These are phyloP conservation scores for Petrocephalus schoutedeni DNA, from an alignment of 2,797 vertebrate genomes.

Conservation along the genomic window DNA sequence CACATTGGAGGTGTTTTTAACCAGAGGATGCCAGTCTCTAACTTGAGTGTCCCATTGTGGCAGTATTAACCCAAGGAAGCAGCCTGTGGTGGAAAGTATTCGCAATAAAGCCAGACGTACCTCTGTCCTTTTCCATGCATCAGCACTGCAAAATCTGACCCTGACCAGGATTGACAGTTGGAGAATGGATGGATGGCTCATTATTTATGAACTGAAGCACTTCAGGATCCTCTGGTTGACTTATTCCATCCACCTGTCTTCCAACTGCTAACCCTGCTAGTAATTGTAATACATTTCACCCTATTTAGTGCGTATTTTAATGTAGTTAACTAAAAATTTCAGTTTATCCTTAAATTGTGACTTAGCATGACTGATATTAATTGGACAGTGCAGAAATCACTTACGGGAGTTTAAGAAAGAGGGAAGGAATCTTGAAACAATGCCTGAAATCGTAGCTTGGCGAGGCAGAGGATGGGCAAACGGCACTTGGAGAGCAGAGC, in stretches of 20 bases:
- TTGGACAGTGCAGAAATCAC: not conserved
- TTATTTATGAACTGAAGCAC: not conserved
- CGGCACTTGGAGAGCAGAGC: not conserved
- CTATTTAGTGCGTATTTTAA: not conserved
- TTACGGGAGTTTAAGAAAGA: not conserved
- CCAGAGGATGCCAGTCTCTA: conserved; percentile 32
- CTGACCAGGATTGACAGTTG: conserved; percentile 3
- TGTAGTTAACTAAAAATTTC: not conserved
- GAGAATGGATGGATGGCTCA: not conserved
- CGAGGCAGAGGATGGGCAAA: not conserved
- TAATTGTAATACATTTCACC: not conserved
- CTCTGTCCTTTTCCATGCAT: not conserved
- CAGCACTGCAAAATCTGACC: conserved; percentile 28
- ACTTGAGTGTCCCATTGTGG: conserved; percentile 31
- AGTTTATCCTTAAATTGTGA: not conserved
- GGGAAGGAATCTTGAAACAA: not conserved
- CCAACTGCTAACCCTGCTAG: not conserved
- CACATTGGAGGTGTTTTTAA: conserved; percentile 33
- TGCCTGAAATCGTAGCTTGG: conserved; percentile 10
- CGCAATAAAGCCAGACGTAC: conserved; percentile 26
- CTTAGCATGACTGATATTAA: not conserved
- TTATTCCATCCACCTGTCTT: not conserved
- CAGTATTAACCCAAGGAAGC: conserved; percentile 28
- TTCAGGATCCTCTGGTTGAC: not conserved
- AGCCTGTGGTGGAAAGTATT: conserved; percentile 33